These are phyloP conservation scores for Mastomys coucha DNA, from an alignment of 2,113 vertebrate genomes.

Conservation along the genomic window DNA sequence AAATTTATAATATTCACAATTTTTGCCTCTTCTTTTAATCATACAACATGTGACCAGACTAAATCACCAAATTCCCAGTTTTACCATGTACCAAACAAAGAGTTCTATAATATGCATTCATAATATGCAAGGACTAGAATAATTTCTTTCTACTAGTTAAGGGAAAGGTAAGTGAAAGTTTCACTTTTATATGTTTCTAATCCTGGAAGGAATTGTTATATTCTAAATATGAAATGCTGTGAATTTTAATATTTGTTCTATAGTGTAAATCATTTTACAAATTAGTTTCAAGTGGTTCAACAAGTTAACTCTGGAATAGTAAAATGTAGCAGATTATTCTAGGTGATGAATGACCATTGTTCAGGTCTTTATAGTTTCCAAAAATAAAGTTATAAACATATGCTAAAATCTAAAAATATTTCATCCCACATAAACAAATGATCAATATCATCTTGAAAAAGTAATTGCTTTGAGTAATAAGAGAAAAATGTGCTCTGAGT, in stretches of 20 bases:
- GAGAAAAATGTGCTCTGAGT: constrained; percentile 54
- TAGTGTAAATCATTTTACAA: constrained; percentile 62
- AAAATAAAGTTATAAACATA: constrained; percentile 68
- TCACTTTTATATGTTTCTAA: constrained; percentile 34
- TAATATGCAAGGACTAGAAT: constrained; percentile 20
- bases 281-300: constrained; percentile 23
- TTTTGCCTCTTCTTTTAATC: background rate
- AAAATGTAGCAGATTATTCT: constrained; percentile 51
- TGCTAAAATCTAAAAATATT: constrained; percentile 63
- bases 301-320: constrained; percentile 52
- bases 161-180: constrained; percentile 34
- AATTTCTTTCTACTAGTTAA: constrained; percentile 46
- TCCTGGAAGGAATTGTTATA: constrained; percentile 9
- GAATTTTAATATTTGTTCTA: constrained; percentile 57
- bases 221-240: constrained; percentile 55
- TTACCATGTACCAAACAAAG: background rate
- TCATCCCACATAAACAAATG: constrained; percentile 69
- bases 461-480: constrained; percentile 58
- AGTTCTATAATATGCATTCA: constrained; percentile 42
- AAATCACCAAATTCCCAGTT: background rate
- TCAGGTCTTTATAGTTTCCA: constrained; percentile 54
- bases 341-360: constrained; percentile 50
- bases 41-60: background rate
- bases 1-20: constrained; percentile 12
- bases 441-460: constrained; percentile 65